Evolutionary conservation across 2,797 vertebrate genomes (phyloP), one percentile per base, ranked within the genome.

Genomic region (Danionella dracula): DNA sequence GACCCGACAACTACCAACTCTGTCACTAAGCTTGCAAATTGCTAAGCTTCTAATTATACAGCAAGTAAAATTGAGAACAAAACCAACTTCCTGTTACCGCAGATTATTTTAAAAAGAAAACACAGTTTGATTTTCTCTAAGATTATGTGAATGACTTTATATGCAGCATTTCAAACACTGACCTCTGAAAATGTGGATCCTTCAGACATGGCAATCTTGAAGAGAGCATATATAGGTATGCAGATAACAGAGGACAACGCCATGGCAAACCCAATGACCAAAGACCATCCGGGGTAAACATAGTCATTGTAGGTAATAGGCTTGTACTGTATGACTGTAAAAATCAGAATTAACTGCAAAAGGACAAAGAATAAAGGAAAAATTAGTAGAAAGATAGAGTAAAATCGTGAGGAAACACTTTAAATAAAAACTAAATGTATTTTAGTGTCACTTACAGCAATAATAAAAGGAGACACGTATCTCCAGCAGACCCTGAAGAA

Each of bases 401-500:
- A 12, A 53, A n/a, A n/a, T n/a, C n/a, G n/a, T n/a, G n/a, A n/a
- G n/a, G n/a, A n/a, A n/a, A n/a, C n/a, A n/a, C n/a, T n/a, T n/a
- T n/a, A n/a, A n/a, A n/a, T n/a, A n/a, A n/a, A n/a, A n/a, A n/a
- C n/a, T n/a, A n/a, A n/a, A n/a, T n/a, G n/a, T n/a, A n/a, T n/a
- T n/a, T n/a, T n/a, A n/a, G n/a, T n/a, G n/a, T 4, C 13, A 88
- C 96, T 92, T 83, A 99, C 97, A 56, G 92, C 90, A 78, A 99
- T 99, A 76, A 99, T 99, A 65, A 91, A 83, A 0, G 97, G 97
- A 0, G 97, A 98, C 84, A 99, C 87, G 74, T 97, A 98, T 78
- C 93, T 92, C 97, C 97, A 99, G 87, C 97, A 99, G 79, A 99
- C 89, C 86, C 92, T 94, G 88, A 99, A 99, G 88, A 99, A 99